Base-by-base conservation (phyloP, 1,140 invertebrate genomes). In the Megalonaias nervosa region DNA sequence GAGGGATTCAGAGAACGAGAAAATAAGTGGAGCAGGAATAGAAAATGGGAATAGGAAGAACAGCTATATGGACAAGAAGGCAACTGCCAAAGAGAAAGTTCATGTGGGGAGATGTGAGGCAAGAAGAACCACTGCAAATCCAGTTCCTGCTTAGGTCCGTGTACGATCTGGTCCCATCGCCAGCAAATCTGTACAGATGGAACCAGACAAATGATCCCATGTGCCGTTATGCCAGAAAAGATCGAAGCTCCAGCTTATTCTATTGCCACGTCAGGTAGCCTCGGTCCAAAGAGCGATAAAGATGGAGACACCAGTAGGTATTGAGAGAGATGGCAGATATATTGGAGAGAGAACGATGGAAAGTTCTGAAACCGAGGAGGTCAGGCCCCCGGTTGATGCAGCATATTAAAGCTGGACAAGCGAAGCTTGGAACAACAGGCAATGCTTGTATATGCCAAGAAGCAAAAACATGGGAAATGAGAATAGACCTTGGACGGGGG, bases 61-160 rank as follows among this genome's bases (percentile, higher is more conserved):
- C 14, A 31, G 75, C 61, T 2, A 26, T 62, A 9, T 75, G 66
- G 74, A 70, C 66, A 56, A 75, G 26, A 26, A 69, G 74, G 74
- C 59, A 16, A 17, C 15, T 59, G 62, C 31, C 71, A 38, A 38
- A 74, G 62, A 74, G 71, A 55, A 74, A 67, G 31, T 38, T 74
- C 65, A 67, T 64, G 11, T 76, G 75, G 61, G 4, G 14, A 19
- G 75, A 69, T 5, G 0, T 69, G 6, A 70, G 57, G 67, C 59
- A 21, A n/a, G 68, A 75, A 17, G 57, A 64, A 48, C 67, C 67
- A 71, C 67, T 57, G n/a, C 75, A 77, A 23, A 19, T 77, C n/a
- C 67, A 65, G 19, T 77, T 71, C 38, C 59, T 75, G 1, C 71
- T 65, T 9, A 16, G n/a, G n/a, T 55, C 62, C 15, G n/a, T 65